Evolutionary conservation across 2,797 vertebrate species (phyloP), one percentile per base, ranked within the genome.

Genomic region (Chromis chromis): DNA sequence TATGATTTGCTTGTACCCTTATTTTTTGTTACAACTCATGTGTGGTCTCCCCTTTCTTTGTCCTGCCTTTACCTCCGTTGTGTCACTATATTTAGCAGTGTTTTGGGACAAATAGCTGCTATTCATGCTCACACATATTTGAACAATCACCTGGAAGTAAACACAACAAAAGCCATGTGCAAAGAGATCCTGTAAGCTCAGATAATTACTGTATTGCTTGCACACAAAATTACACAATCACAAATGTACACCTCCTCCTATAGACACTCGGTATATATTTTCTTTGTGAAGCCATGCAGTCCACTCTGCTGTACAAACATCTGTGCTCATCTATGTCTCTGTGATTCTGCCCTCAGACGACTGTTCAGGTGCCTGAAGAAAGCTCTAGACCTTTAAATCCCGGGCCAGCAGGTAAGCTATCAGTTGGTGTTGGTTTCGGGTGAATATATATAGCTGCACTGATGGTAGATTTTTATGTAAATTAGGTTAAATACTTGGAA

Each of bases 301-400:
- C 25, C 50, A 44, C 17, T 22, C 16, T 36, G 31, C 48, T 78
- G 27, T 60, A 69, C 63, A 2, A 1, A 64, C 42, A 78, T 60
- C n/a, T 69, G 28, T 40, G 33, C 22, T 81, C 27, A 72, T 1
- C 0, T 4, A 6, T 55, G 1, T 46, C 14, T 71, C 12, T 74
- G 9, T 40, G 19, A 12, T 65, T 74, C 21, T 70, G 33, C 69
- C 61, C 44, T n/a, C 72, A 93, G 92, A 65, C 65, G 0, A 25
- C 42, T 12, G 17, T 17, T 46, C 65, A 46, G 10, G 42, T 36
- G 25, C 56, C 79, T 56, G 80, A 85, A 17, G 89, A 91, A 39
- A 90, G 63, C 68, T n/a, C 48, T 12, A 76, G 1, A 61, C 91
- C 92, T 6, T 65, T 93, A 76, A 92, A 93, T 84, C 78, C 88